A percentile compares a stretch with the other conserved stretches of the same genome.
These are phyloP conservation scores for Drosophila ustulata DNA, from an alignment of 2,888 invertebrate genomes.

Conservation along the genomic window DNA sequence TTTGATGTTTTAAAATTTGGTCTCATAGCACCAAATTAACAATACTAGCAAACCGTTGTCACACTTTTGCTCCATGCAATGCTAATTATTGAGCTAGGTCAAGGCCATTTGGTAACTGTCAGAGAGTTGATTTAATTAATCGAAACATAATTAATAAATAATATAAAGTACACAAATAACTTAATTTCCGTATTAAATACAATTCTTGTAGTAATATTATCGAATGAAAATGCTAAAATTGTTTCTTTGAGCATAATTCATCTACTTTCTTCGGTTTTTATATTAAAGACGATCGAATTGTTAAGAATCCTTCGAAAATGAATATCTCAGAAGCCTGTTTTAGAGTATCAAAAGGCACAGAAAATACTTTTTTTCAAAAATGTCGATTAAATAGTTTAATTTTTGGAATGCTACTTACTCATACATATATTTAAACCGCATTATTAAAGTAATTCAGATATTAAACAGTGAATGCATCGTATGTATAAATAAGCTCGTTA, in stretches of 20 bases:
- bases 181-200: neutral
- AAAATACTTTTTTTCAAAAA: neutral
- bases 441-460: neutral
- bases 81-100: slow-evolving; percentile 39
- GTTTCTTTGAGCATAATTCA: too few relatives aligned
- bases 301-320: too few relatives aligned
- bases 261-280: too few relatives aligned
- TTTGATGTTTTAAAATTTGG: slow-evolving; percentile 21
- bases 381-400: neutral
- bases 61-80: slow-evolving; percentile 1
- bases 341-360: too few relatives aligned
- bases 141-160: neutral
- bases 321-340: too few relatives aligned
- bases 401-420: neutral
- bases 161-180: neutral
- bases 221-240: too few relatives aligned
- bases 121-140: neutral
- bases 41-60: slow-evolving; percentile 17
- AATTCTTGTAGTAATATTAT: too few relatives aligned
- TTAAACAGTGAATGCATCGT: neutral
- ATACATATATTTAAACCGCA: slow-evolving; percentile 2
- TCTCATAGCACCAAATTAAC: neutral
- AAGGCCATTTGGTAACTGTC: slow-evolving; percentile 30
- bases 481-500: slow-evolving; percentile 2
- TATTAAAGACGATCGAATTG: too few relatives aligned